These are phyloP conservation scores for Hyles lineata DNA, from an alignment of 2,888 invertebrate genomes.

Conservation along the genomic window DNA sequence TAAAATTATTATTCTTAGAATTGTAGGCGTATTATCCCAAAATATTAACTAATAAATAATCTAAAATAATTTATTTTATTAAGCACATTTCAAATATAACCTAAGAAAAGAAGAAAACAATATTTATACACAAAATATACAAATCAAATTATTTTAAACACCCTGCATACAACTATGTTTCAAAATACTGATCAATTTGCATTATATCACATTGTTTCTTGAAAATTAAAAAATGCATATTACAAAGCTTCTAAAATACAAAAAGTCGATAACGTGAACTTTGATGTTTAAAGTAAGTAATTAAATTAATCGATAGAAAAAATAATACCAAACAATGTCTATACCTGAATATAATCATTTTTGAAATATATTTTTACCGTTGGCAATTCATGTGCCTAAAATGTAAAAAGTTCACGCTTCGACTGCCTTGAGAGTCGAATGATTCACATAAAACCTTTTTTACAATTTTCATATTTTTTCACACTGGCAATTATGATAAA, in stretches of 20 bases:
- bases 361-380: background rate
- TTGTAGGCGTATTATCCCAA: background rate
- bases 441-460: background rate
- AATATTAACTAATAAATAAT: background rate
- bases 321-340: background rate
- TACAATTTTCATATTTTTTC: background rate
- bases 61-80: conserved; percentile 23
- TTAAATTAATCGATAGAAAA: background rate
- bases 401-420: conserved; percentile 1
- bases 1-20: background rate
- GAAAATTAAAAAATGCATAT: background rate
- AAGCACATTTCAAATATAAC: conserved; percentile 14
- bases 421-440: background rate
- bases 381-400: too few species aligned
- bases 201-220: conserved; percentile 4
- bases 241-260: background rate
- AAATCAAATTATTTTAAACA: background rate
- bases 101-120: conserved; percentile 5
- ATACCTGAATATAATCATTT: background rate
- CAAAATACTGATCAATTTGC: conserved; percentile 34
- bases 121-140: conserved; percentile 12
- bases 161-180: conserved; percentile 27
- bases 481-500: background rate
- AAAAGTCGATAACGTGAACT: background rate
- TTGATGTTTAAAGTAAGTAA: background rate